Evolutionary conservation across 1,140 invertebrate species (phyloP).

Genomic region (Drosophila tristis): DNA sequence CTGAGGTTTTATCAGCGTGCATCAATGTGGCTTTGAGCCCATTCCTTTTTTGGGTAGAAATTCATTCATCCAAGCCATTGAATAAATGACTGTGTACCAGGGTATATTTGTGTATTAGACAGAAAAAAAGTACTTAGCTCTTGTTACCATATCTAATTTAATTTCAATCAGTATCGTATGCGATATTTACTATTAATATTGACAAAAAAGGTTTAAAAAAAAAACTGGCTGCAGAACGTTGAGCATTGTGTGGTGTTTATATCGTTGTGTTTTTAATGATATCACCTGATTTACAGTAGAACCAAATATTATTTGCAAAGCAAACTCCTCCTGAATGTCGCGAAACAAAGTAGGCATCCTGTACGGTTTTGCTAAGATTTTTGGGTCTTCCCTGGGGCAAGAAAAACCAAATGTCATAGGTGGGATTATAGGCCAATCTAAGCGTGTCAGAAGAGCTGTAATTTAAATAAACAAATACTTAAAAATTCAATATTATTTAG

Average conservation of each 20-base stretch:
- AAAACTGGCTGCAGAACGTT: neutral
- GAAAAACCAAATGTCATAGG: constrained; percentile 63
- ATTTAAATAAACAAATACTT: neutral
- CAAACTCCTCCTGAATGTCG: constrained; percentile 47
- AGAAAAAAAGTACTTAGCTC: too few relatives aligned
- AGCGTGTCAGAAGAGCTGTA: constrained; percentile 7
- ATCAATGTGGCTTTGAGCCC: too few relatives aligned
- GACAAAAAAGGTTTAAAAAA: neutral
- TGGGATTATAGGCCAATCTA: constrained; percentile 51
- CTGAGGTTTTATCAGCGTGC: neutral
- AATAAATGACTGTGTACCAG: too few relatives aligned
- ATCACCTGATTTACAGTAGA: constrained; percentile 27
- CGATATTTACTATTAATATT: too few relatives aligned
- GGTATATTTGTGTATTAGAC: too few relatives aligned
- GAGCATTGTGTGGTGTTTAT: neutral
- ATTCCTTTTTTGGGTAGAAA: too few relatives aligned
- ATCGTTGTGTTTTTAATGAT: neutral
- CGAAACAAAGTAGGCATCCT: constrained; percentile 37
- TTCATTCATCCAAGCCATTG: too few relatives aligned
- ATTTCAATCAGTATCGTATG: too few relatives aligned
- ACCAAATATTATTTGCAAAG: constrained; percentile 39
- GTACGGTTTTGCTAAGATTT: constrained; percentile 9
- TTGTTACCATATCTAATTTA: too few relatives aligned
- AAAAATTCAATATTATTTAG: too few relatives aligned
- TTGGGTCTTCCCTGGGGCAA: constrained; percentile 42